These are phyloP conservation scores for Protodeltote pygarga DNA, from an alignment of 2,888 invertebrate genomes.

Conservation along the genomic window DNA sequence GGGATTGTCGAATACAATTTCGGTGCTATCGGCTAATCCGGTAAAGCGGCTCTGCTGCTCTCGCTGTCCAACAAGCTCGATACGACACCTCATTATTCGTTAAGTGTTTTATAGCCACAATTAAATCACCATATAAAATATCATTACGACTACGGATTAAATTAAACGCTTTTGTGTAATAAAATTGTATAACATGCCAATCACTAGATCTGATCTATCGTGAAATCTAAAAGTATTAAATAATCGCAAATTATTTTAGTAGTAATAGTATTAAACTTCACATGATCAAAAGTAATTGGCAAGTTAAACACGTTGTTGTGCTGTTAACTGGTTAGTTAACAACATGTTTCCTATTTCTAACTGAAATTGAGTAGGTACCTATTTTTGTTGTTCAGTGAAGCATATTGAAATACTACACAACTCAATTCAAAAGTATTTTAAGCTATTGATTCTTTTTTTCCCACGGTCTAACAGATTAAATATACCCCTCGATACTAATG, in stretches of 20 bases:
- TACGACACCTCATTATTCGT: conserved; percentile 31
- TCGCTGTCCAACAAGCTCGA: conserved; percentile 34
- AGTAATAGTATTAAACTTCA: conserved; percentile 25
- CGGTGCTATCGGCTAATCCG: conserved; percentile 48
- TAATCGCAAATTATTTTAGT: conserved; percentile 20
- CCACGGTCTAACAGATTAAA: conserved; percentile 52
- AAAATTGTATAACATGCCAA: conserved; percentile 54
- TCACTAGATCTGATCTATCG: conserved; percentile 38
- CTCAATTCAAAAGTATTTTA: conserved; percentile 24
- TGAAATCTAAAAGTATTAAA: conserved; percentile 28
- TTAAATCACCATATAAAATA: conserved; percentile 60
- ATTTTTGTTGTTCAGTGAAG: too few relatives aligned
- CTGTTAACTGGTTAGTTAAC: conserved; percentile 23
- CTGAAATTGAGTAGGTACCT: too few relatives aligned
- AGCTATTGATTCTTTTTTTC: conserved; percentile 41
- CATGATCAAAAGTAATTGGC: conserved; percentile 28
- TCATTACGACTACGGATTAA: conserved; percentile 56
- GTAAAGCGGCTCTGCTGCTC: conserved; percentile 32
- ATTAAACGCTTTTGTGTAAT: conserved; percentile 60
- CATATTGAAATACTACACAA: conserved; percentile 22
- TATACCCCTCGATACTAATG: conserved; percentile 52
- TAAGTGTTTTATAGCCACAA: conserved; percentile 49
- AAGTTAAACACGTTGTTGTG: conserved; percentile 30
- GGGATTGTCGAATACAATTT: conserved; percentile 32
- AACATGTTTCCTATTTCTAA: conserved; percentile 20